Evolutionary conservation across 2,888 invertebrate species (phyloP).

Genomic region (Esperia sulphurella): DNA sequence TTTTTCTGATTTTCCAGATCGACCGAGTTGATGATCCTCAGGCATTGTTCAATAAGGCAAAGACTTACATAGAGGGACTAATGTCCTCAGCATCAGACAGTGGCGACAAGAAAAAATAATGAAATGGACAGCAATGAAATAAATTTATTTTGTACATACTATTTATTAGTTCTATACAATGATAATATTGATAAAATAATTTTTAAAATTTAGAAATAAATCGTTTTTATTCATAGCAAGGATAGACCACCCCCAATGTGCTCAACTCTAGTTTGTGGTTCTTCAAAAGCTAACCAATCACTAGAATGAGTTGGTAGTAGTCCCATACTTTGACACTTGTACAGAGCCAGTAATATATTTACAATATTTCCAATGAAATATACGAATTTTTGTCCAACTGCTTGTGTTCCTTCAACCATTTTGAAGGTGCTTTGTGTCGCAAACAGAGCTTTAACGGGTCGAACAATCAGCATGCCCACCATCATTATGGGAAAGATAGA

Average conservation of each 20-base stretch:
- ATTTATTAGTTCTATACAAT: conserved; percentile 52
- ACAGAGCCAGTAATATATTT: conserved; percentile 93
- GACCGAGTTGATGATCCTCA: conserved; percentile 92
- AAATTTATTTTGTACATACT: conserved; percentile 47
- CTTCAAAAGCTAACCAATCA: conserved; percentile 98
- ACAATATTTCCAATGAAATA: conserved; percentile 96
- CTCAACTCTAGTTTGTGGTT: conserved; percentile 91
- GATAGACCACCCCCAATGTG: conserved; percentile 91
- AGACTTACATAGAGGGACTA: conserved; percentile 84
- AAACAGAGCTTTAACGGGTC: conserved; percentile 97
- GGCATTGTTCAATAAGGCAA: conserved; percentile 84
- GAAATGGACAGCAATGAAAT: conserved; percentile 23
- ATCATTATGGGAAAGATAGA: conserved; percentile 99
- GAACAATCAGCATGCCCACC: conserved; percentile 99
- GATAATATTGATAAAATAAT: conserved; percentile 46
- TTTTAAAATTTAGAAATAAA: conserved; percentile 20
- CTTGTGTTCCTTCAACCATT: conserved; percentile 95
- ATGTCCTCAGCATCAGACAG: conserved; percentile 48
- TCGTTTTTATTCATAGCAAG: conserved; percentile 65
- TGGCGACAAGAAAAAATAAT: conserved; percentile 53
- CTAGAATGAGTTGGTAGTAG: conserved; percentile 97
- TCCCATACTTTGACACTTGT: conserved; percentile 99
- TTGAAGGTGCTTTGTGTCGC: conserved; percentile 94
- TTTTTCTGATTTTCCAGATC: conserved; percentile 76
- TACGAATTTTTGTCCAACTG: conserved; percentile 93